Conservation (phyloP, 2,888 invertebrate genomes). For the Strigamia crassipes region DNA sequence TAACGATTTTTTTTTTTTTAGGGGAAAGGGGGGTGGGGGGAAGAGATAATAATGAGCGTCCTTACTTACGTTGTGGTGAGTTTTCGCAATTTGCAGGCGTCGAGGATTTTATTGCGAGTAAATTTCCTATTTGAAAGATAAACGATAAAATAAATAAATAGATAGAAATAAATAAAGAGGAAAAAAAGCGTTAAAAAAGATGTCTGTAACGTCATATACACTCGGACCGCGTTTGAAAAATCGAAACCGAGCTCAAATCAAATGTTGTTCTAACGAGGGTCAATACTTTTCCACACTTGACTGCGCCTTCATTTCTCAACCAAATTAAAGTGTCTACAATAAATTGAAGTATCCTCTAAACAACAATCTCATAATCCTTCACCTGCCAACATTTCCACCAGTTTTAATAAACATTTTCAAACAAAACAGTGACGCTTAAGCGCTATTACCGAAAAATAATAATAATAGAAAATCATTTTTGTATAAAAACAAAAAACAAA, state of each 20-base stretch:
- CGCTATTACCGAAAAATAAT: neutral
- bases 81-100: neutral
- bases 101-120: neutral
- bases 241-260: slow-evolving; percentile 16
- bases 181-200: neutral
- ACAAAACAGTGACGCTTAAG: neutral
- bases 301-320: slow-evolving; percentile 21
- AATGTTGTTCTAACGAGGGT: neutral
- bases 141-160: neutral
- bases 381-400: slow-evolving; percentile 11
- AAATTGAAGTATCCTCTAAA: slow-evolving; percentile 21
- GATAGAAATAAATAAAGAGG: neutral
- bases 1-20: neutral
- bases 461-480: neutral
- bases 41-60: neutral
- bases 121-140: neutral
- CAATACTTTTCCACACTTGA: slow-evolving; percentile 21
- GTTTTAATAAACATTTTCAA: slow-evolving; percentile 8
- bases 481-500: too few species aligned
- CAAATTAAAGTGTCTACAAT: slow-evolving; percentile 21
- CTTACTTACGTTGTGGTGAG: neutral
- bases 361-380: slow-evolving; percentile 16
- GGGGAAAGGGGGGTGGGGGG: too few species aligned
- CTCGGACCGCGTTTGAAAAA: slow-evolving; percentile 13
- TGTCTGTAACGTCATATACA: neutral